A percentile compares a stretch with the other conserved stretches of the same genome.
Evolutionary conservation across 2,113 vertebrate genomes (phyloP).

Genomic region (Pan troglodytes): DNA sequence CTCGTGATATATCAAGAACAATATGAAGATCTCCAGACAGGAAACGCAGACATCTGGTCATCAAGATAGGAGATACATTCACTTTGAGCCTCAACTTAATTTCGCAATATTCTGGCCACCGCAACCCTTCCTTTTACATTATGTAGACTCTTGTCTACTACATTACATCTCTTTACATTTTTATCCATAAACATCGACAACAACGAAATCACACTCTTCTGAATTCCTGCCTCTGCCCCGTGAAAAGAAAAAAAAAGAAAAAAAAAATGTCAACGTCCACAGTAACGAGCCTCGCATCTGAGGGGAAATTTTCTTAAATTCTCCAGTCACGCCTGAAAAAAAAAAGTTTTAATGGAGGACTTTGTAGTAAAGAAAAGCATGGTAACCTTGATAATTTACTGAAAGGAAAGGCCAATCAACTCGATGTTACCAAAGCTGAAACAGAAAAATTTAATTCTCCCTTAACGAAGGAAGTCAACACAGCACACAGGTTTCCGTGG

Average conservation of each 20-base stretch:
- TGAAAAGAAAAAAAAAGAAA: background rate
- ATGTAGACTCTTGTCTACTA: background rate
- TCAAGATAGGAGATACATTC: background rate
- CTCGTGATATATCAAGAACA: background rate
- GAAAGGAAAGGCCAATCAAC: background rate
- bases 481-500: rapidly evolving
- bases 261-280: background rate
- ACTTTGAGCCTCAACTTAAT: background rate
- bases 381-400: background rate
- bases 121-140: background rate
- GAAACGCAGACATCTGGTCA: background rate
- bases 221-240: background rate
- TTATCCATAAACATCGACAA: background rate
- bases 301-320: background rate
- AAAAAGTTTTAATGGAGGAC: background rate
- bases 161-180: background rate
- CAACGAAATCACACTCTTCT: background rate
- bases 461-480: rapidly evolving
- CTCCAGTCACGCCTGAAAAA: background rate
- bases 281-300: background rate
- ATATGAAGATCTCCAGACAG: background rate
- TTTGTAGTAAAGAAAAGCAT: background rate
- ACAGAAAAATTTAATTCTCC: background rate
- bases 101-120: background rate
- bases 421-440: background rate